Base-by-base conservation (phyloP, 2,888 invertebrate species). In the Podabrus alpinus region DNA sequence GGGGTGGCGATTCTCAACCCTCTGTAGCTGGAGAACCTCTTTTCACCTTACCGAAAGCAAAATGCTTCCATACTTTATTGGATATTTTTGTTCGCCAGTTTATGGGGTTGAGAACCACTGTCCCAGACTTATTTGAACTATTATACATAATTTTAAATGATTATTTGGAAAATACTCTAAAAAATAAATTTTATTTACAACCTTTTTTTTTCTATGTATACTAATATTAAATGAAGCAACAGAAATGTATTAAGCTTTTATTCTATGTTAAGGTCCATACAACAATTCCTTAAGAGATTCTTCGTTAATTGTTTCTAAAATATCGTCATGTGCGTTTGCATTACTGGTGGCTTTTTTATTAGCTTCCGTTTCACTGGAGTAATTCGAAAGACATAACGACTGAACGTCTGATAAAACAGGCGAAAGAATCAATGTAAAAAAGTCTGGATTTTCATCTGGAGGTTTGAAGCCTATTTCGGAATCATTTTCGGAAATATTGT, bases 301-400 rank as follows among this genome's bases (percentile, higher is more conserved):
- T 79, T 89, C 88, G 71, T 89, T 89, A 69, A 89, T 88, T 2
- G 88, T 89, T 76, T 88, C 84, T 59, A 89, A 80, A 13, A 72
- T 61, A 16, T 84, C 80, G 76, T 78, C 80, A 66, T 79, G 68
- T n/a, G 74, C 72, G 66, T 71, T 71, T 62, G 75, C 68, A 9
- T 5, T 64, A 7, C 16, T 59, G 17, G 13, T 17, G 15, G 9
- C 70, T 13, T 66, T 19, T 29, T 71, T 71, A 3, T 25, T 11
- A 19, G 5, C 9, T n/a, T 66, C 66, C 10, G 45, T 19, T 15
- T 70, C 70, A 10, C 75, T 70, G 15, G 77, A 13, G 15, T 72
- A 77, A 74, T 75, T 79, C 45, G 82, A 78, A 91, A 81, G 91
- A 89, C 25, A 91, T 10, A 94, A 92, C 2, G 93, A 92, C 73